Evolutionary conservation across 2,888 invertebrate species (phyloP).

Genomic region (Podotricha telesiphe): DNA sequence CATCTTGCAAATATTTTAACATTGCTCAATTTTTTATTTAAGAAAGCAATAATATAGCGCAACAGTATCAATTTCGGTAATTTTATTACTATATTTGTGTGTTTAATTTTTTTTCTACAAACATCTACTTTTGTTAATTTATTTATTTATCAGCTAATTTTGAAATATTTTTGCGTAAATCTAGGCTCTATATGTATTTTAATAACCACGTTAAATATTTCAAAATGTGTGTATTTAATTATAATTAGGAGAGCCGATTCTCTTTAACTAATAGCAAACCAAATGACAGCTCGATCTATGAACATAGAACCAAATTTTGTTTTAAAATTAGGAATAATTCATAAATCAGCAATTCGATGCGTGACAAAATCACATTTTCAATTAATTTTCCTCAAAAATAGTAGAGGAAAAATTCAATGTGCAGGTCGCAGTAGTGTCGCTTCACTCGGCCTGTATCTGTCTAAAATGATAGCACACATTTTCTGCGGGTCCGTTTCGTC

Average conservation of each 20-base stretch:
- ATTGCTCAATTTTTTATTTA: constrained; percentile 10
- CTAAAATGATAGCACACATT: constrained; percentile 93
- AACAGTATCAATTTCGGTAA: not conserved
- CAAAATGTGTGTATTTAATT: not conserved
- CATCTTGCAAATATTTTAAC: not conserved
- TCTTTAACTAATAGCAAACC: not conserved
- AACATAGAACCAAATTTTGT: constrained; percentile 65
- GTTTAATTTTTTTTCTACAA: not conserved
- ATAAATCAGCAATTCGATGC: constrained; percentile 40
- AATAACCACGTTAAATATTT: not conserved
- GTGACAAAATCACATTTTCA: constrained; percentile 4
- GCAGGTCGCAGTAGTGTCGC: constrained; percentile 55
- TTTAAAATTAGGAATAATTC: constrained; percentile 66
- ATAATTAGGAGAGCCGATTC: not conserved
- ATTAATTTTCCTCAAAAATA: constrained; percentile 2
- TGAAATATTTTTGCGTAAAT: not conserved
- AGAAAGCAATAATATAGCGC: constrained; percentile 1
- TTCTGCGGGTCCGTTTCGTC: constrained; percentile 95
- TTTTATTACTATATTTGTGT: not conserved
- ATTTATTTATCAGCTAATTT: not conserved
- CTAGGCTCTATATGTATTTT: too few relatives aligned
- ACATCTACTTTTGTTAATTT: not conserved
- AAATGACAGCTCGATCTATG: constrained; percentile 35
- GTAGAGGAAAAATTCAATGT: constrained; percentile 26
- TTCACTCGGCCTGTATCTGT: constrained; percentile 85